Evolutionary conservation across 2,797 vertebrate genomes (phyloP).

Genomic region (Delichon dasypus): DNA sequence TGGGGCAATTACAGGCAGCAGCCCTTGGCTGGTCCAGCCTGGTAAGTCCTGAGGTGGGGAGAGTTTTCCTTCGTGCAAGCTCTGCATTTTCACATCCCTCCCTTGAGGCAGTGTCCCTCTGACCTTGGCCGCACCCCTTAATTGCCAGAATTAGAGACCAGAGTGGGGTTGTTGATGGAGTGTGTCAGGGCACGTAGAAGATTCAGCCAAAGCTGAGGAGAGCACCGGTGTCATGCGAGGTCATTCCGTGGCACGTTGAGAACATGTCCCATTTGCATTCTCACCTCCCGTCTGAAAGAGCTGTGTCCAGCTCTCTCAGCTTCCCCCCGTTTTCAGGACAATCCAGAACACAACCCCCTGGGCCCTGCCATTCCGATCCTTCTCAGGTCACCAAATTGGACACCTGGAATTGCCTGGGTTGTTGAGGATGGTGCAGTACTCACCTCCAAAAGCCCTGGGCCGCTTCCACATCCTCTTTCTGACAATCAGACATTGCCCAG

Average conservation of each 20-base stretch:
- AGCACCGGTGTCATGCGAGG: not conserved
- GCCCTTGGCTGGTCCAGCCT: too few species aligned
- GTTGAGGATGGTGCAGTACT: not conserved
- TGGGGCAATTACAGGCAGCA: not conserved
- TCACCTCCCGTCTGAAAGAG: too few species aligned
- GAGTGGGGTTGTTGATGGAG: fast-evolving
- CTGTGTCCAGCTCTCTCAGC: not conserved
- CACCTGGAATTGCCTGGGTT: too few species aligned
- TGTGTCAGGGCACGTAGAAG: not conserved
- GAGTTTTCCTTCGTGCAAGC: not conserved
- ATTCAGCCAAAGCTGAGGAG: too few species aligned
- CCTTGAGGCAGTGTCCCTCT: not conserved
- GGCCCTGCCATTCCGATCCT: not conserved
- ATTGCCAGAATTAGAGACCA: not conserved
- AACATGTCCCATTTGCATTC: not conserved
- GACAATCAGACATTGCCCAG: not conserved
- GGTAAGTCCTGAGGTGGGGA: not conserved
- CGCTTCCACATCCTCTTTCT: too few species aligned
- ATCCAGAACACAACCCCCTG: fast-evolving
- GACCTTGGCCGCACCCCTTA: not conserved
- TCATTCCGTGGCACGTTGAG: fast-evolving
- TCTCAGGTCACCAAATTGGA: not conserved
- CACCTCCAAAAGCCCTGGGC: fast-evolving
- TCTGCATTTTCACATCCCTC: not conserved
- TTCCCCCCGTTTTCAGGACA: fast-evolving